Base-by-base conservation (phyloP, 2,797 vertebrate genomes). In the Eidolon dupreanum region DNA sequence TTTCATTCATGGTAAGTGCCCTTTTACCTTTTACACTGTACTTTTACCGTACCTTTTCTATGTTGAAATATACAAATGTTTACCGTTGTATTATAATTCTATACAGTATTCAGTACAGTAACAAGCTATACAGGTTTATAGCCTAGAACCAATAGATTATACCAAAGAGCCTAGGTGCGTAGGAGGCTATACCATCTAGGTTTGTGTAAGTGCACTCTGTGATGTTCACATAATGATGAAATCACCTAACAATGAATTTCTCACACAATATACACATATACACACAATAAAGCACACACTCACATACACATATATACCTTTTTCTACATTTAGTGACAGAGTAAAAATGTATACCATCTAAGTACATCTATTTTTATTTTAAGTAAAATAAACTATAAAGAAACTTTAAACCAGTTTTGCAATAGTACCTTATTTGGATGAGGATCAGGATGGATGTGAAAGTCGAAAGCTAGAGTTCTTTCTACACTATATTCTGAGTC, bases 371-470 rank as follows among this genome's bases (percentile, higher is more conserved):
- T 38, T 65, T 41, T 59, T 31, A 31, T 31, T 26, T 65, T 26
- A 66, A 53, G 73, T n/a, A 65, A 88, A n/a, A 12, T 49, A 49
- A 83, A 36, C 20, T 17, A 12, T 10, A 16, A 68, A 26, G 53
- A 81, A 53, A 59, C 15, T 88, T 88, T 38, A 53, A 51, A 59
- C 7, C 13, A 31, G 19, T 31, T 41, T 33, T 33, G 19, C 22
- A 70, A 20, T 4, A 36, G 17, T 12, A 0, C 31, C 5, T 57
- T 78, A 36, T 65, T 61, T 75, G 43, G 3, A 73, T 86, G 78
- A 82, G 5, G 15, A 0, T n/a, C 3, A 13, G 8, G 19, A 26
- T 24, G 8, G 4, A 20, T 12, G 6, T 20, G 7, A 16, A 31
- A 19, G 3, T 5, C 26, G 16, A 8, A 51, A 74, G 24, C 4